phyloP scores from a whole-genome alignment of 2,888 invertebrate species.

The Axea sp. region DNA sequence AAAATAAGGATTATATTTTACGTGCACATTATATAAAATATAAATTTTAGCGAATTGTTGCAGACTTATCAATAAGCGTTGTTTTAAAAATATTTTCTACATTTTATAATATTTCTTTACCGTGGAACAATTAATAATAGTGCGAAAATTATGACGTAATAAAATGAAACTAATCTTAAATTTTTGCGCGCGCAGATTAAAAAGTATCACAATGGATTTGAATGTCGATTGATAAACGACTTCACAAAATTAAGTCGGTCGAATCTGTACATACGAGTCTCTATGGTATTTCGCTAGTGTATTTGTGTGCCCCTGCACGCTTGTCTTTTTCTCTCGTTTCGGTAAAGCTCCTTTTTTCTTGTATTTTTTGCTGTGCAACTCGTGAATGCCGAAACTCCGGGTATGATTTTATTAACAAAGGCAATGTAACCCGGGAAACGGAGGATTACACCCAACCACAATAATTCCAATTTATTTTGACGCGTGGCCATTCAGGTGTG shows the following conservation, averaged over 20 bases:
- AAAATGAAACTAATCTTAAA: slow-evolving; percentile 51
- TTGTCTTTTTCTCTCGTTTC: slow-evolving; percentile 54
- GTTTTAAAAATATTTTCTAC: too few relatives aligned
- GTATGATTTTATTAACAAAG: slow-evolving; percentile 73
- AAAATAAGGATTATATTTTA: too few relatives aligned
- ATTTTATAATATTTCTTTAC: too few relatives aligned
- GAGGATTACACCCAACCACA: slow-evolving; percentile 68
- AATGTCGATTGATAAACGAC: slow-evolving; percentile 72
- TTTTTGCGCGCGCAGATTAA: slow-evolving; percentile 47
- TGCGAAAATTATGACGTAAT: slow-evolving; percentile 57
- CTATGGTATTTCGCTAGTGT: slow-evolving; percentile 34
- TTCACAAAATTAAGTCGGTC: slow-evolving; percentile 69
- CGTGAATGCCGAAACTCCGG: slow-evolving; percentile 62
- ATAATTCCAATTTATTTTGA: slow-evolving; percentile 72
- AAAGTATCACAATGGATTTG: slow-evolving; percentile 63
- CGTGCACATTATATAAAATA: too few relatives aligned
- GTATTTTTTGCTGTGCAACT: slow-evolving; percentile 53
- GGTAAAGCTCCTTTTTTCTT: slow-evolving; percentile 50
- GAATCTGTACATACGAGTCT: slow-evolving; percentile 33
- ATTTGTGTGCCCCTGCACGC: slow-evolving; percentile 37
- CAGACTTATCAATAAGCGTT: too few relatives aligned
- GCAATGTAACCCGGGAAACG: slow-evolving; percentile 67
- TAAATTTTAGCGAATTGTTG: too few relatives aligned
- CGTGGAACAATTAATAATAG: too few relatives aligned
- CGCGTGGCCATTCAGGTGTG: slow-evolving; percentile 63